Percentiles rank a stretch among this genome's conserved stretches.
phyloP scores from a whole-genome alignment of 2,797 vertebrate species.

The Cetoscarus ocellatus region DNA sequence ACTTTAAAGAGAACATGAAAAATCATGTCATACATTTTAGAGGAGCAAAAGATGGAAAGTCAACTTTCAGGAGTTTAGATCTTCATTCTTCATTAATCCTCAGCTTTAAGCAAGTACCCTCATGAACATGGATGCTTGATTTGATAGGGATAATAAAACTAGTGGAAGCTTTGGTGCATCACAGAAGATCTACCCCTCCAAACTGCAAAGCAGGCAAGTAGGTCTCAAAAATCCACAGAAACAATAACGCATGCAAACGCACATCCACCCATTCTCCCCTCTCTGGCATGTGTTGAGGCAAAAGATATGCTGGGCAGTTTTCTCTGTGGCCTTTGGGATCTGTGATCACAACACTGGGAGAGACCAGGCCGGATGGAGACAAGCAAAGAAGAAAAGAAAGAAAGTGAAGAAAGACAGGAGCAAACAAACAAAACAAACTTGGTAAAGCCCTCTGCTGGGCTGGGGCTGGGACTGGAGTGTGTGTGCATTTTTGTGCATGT shows the following conservation, averaged over 20 bases:
- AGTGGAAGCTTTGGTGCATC: slow-evolving; percentile 49
- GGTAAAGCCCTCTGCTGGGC: slow-evolving; percentile 85
- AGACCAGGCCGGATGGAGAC: slow-evolving; percentile 59
- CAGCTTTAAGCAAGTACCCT: slow-evolving; percentile 45
- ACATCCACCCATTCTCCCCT: slow-evolving; percentile 52
- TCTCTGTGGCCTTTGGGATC: slow-evolving; percentile 69
- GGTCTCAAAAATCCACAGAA: slow-evolving; percentile 45
- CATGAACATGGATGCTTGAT: slow-evolving; percentile 76
- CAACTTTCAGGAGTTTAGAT: slow-evolving; percentile 31
- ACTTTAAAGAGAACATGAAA: too few species aligned
- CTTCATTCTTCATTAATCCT: slow-evolving; percentile 27
- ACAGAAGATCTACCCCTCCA: slow-evolving; percentile 38
- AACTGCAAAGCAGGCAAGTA: slow-evolving; percentile 49
- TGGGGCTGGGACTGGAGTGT: slow-evolving; percentile 74
- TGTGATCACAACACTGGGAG: slow-evolving; percentile 62
- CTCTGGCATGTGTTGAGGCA: slow-evolving; percentile 60
- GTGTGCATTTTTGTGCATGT: slow-evolving; percentile 17
- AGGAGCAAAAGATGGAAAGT: slow-evolving; percentile 21
- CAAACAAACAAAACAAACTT: slow-evolving; percentile 88
- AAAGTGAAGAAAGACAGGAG: slow-evolving; percentile 79
- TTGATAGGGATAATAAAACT: slow-evolving; percentile 68
- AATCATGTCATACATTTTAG: background rate
- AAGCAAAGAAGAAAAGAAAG: slow-evolving; percentile 62
- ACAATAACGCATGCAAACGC: slow-evolving; percentile 58
- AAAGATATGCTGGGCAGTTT: slow-evolving; percentile 72